A percentile compares a stretch with the other conserved stretches of the same genome.
These are phyloP conservation scores for Siniperca undulata DNA, from an alignment of 2,797 vertebrate genomes.

Conservation along the genomic window DNA sequence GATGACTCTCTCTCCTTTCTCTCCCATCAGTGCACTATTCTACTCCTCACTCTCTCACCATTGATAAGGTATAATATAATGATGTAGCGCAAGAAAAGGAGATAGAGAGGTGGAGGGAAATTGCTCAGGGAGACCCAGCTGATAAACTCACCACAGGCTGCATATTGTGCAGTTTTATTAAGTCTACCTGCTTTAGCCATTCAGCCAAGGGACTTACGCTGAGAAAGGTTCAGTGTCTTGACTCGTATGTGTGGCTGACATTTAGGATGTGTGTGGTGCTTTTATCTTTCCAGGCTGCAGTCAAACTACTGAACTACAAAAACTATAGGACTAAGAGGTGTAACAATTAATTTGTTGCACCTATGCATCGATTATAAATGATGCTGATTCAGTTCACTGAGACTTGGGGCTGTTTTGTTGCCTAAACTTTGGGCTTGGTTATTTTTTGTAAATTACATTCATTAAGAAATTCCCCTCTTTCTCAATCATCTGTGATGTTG, in stretches of 20 bases:
- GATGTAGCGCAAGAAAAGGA: background rate
- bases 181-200: background rate
- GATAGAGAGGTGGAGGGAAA: constrained; percentile 21
- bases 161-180: constrained; percentile 7
- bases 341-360: background rate
- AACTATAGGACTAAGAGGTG: background rate
- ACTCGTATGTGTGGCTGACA: background rate
- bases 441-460: background rate
- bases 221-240: background rate
- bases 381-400: too few relatives aligned
- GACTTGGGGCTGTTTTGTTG: background rate
- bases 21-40: constrained; percentile 9
- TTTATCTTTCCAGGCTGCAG: background rate
- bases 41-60: background rate
- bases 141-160: constrained; percentile 25
- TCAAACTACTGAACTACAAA: background rate
- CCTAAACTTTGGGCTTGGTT: background rate
- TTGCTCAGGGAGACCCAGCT: constrained; percentile 11
- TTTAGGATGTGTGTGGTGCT: background rate
- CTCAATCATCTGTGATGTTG: background rate
- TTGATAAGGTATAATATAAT: constrained; percentile 26
- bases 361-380: background rate
- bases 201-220: background rate
- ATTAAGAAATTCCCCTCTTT: too few relatives aligned
- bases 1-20: background rate